Percentiles rank a stretch among this genome's conserved stretches.
Evolutionary conservation across 2,113 vertebrate species (phyloP).

Genomic region (Oophaga pumilio): DNA sequence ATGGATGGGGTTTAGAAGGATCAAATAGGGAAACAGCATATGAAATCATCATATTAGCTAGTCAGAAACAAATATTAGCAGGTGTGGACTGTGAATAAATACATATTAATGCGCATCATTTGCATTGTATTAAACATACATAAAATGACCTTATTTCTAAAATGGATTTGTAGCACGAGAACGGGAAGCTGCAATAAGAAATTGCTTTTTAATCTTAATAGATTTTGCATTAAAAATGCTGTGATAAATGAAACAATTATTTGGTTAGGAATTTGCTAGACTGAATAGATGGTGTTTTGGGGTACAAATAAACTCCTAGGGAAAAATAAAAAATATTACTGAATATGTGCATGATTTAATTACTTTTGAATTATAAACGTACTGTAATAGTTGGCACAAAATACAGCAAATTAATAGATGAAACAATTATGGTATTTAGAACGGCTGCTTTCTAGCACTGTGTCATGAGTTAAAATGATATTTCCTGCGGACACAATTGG

Average conservation of each 20-base stretch:
- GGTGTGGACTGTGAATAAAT: constrained; percentile 23
- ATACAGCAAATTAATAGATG: neutral
- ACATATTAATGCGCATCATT: constrained; percentile 18
- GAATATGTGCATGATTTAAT: neutral
- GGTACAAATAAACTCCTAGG: neutral
- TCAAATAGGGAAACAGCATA: neutral
- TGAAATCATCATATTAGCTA: constrained; percentile 10
- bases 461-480: neutral
- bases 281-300: neutral
- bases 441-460: neutral
- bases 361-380: neutral
- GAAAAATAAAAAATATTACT: neutral
- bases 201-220: constrained; percentile 3
- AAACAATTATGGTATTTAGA: neutral
- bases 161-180: neutral
- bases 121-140: constrained; percentile 22
- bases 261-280: neutral
- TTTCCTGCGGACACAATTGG: neutral
- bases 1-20: constrained; percentile 3
- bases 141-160: constrained; percentile 15
- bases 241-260: neutral
- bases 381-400: neutral
- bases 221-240: neutral
- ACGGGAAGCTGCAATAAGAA: neutral
- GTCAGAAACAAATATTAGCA: constrained; percentile 22